Evolutionary conservation across 2,113 vertebrate species (phyloP).

Genomic region (Sporophila hypoxantha): DNA sequence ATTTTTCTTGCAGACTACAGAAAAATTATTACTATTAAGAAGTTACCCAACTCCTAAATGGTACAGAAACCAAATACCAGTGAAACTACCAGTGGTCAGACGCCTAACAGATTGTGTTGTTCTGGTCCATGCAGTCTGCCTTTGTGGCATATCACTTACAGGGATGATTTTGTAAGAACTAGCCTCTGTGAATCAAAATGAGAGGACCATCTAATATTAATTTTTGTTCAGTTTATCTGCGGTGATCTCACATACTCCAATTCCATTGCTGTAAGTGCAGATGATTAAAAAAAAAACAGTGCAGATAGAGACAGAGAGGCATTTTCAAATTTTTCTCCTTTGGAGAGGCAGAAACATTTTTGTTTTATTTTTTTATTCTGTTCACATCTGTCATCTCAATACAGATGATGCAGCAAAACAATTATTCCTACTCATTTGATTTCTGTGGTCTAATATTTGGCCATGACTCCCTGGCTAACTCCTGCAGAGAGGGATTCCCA

Average conservation of each 20-base stretch:
- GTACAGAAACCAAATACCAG: neutral
- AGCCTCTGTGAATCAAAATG: neutral
- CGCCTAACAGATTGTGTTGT: neutral
- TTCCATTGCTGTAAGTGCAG: neutral
- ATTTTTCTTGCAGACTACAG: neutral
- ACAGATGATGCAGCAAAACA: neutral
- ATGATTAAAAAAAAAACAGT: neutral
- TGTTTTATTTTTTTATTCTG: neutral
- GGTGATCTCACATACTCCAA: neutral
- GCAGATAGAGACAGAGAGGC: neutral
- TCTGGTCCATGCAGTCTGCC: neutral
- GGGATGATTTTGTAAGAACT: neutral
- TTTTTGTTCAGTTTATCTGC: neutral
- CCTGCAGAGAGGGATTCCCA: neutral
- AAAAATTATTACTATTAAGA: neutral
- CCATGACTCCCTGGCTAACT: neutral
- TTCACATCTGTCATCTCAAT: neutral
- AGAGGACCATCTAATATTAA: neutral
- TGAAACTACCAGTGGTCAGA: neutral
- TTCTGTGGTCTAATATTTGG: neutral
- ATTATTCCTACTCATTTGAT: neutral
- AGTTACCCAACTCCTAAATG: neutral
- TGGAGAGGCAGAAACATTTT: neutral
- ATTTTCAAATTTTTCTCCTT: neutral
- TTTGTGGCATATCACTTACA: neutral